Evolutionary conservation across 2,113 vertebrate genomes (phyloP).

Genomic region (Nyctereutes procyonoides): DNA sequence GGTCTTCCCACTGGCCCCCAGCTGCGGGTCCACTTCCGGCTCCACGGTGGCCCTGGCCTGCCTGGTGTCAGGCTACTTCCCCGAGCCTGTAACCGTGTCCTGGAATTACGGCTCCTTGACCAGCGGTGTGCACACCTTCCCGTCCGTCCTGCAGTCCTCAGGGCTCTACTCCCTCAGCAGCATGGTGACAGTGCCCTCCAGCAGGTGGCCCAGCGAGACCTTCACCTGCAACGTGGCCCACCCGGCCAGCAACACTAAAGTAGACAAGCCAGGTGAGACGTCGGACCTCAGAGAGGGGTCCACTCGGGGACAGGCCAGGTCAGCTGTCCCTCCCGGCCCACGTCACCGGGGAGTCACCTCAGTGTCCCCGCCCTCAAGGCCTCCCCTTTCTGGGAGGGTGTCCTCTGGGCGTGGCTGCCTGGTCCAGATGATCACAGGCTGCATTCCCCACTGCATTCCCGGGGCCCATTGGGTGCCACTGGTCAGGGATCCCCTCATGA

Average conservation of each 20-base stretch:
- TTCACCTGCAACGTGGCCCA: constrained; percentile 49
- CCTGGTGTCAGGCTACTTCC: constrained; percentile 69
- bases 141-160: neutral
- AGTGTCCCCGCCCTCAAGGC: neutral
- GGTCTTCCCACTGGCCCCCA: constrained; percentile 59
- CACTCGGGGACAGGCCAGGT: neutral
- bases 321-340: too few species aligned
- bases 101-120: constrained; percentile 67
- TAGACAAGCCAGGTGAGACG: constrained; percentile 50
- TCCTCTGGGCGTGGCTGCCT: fast-evolving
- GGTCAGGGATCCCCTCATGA: neutral
- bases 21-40: fast-evolving
- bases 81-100: neutral
- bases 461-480: too few species aligned
- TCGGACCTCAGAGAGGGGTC: too few species aligned
- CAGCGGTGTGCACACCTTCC: neutral
- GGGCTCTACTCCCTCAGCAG: constrained; percentile 69
- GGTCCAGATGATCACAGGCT: fast-evolving
- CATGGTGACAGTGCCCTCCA: constrained; percentile 35
- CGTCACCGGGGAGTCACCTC: fast-evolving
- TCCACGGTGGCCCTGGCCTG: constrained; percentile 39
- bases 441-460: neutral
- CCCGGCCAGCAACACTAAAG: neutral
- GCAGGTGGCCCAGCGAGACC: neutral
- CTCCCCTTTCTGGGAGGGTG: neutral